Evolutionary conservation across 2,888 invertebrate genomes (phyloP), one percentile per base, ranked within the genome.

Genomic region (Lathronympha strigana): DNA sequence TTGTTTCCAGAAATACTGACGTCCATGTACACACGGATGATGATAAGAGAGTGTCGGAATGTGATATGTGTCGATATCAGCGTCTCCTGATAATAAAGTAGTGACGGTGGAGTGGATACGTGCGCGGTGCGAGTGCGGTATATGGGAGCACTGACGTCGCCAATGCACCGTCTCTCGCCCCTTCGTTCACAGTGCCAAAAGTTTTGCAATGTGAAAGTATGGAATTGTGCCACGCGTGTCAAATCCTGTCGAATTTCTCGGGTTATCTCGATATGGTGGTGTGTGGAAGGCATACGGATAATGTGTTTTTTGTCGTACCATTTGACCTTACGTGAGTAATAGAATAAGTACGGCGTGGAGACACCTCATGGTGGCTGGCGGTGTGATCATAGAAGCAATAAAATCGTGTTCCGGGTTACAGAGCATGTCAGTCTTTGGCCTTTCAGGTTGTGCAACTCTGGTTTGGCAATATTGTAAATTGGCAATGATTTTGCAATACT

Each of bases 121-220:
- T 82, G 86, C 87, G 85, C 88, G 87, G 83, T 84, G 83, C 82
- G 82, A 84, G 83, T 81, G 83, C 84, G 81, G 86, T 81, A 75
- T 77, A 75, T 76, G 84, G 85, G 85, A 82, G 83, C 89, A 91
- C 91, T 92, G 91, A 91, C 91, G 91, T 90, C 86, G 91, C 77
- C 81, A 82, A 81, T 81, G 79, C 84, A 81, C 85, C 84, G 86
- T 85, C 84, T 78, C 79, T 81, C 87, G 85, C 84, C 84, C 85
- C 83, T 86, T 87, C 82, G 86, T 87, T 86, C 86, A 82, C 81
- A 87, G 78, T 81, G 91, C 91, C 91, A 92, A 92, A 91, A 87
- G 88, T 91, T 92, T 92, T 90, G 91, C 90, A 92, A 92, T 89
- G 90, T 90, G 91, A 92, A 91, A 92, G 90, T 90, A 86, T 85